A percentile compares a stretch with the other conserved stretches of the same genome.
phyloP scores from a whole-genome alignment of 2,888 invertebrate genomes.

The Eupsilia transversa region DNA sequence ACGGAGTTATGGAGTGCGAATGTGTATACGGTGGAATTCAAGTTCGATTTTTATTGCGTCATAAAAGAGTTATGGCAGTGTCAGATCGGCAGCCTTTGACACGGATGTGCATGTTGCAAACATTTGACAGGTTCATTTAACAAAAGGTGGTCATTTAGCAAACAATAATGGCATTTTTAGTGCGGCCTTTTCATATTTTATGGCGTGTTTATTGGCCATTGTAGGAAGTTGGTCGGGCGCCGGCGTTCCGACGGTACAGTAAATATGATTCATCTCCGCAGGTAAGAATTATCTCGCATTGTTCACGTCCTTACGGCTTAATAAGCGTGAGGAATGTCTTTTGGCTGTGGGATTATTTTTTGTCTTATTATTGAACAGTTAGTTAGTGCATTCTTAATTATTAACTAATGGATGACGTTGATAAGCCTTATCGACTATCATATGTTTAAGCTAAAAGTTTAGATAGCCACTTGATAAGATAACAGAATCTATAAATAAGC shows the following conservation, averaged over 20 bases:
- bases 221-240: conserved; percentile 79
- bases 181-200: conserved; percentile 88
- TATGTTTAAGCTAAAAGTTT: not conserved
- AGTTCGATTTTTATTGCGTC: conserved; percentile 64
- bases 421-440: conserved; percentile 6
- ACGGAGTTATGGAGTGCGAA: conserved; percentile 69
- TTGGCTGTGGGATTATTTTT: conserved; percentile 40
- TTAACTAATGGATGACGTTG: conserved; percentile 28
- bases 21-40: conserved; percentile 60
- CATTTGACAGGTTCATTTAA: conserved; percentile 88
- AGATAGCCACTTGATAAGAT: conserved; percentile 1
- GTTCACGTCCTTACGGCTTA: conserved; percentile 81
- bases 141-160: conserved; percentile 87
- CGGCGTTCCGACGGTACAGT: conserved; percentile 80
- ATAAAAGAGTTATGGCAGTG: conserved; percentile 64
- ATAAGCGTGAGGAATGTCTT: conserved; percentile 75
- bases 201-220: conserved; percentile 89
- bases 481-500: not conserved
- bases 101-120: conserved; percentile 70
- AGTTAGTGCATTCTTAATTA: conserved; percentile 29
- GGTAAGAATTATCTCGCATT: conserved; percentile 82
- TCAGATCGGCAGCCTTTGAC: conserved; percentile 72
- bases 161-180: conserved; percentile 88
- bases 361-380: conserved; percentile 22
- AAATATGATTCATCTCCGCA: conserved; percentile 86